These are phyloP conservation scores for Epinephelus cyanopodus DNA, from an alignment of 2,113 vertebrate genomes.

Conservation along the genomic window DNA sequence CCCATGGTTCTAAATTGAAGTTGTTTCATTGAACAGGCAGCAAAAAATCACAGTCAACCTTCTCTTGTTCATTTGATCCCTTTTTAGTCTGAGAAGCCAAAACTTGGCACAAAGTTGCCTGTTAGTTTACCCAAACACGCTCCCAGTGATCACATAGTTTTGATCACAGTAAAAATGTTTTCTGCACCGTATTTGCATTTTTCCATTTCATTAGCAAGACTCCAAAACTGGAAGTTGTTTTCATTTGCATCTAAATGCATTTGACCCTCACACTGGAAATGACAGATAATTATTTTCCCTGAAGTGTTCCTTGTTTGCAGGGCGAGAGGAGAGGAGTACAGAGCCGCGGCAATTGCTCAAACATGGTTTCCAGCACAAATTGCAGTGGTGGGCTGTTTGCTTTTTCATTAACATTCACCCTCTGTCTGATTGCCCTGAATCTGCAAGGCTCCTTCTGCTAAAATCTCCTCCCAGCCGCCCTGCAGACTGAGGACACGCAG, in stretches of 20 bases:
- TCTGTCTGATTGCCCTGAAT: conserved; percentile 63
- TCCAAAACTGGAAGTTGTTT: conserved; percentile 66
- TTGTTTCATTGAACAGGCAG: neutral
- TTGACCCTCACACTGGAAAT: conserved; percentile 66
- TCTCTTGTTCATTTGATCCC: neutral
- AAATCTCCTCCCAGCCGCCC: conserved; percentile 39
- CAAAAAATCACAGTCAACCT: neutral
- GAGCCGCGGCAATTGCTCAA: conserved; percentile 54
- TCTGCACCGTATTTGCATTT: conserved; percentile 56
- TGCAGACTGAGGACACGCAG: conserved; percentile 28
- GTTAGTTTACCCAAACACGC: conserved; percentile 5
- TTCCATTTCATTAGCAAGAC: conserved; percentile 45
- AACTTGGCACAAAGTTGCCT: conserved; percentile 27
- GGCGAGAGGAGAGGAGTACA: conserved; percentile 24
- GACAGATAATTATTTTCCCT: conserved; percentile 70
- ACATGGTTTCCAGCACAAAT: conserved; percentile 71
- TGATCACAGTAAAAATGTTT: conserved; percentile 40
- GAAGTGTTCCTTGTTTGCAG: conserved; percentile 64
- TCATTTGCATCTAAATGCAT: conserved; percentile 76
- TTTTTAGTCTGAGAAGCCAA: conserved; percentile 13
- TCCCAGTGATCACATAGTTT: conserved; percentile 32
- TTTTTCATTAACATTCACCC: conserved; percentile 76
- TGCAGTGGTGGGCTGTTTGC: conserved; percentile 67
- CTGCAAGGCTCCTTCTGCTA: conserved; percentile 46
- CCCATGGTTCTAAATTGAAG: neutral